Conservation (phyloP, 2,888 invertebrate species). For the Dicyrtomina minuta region DNA sequence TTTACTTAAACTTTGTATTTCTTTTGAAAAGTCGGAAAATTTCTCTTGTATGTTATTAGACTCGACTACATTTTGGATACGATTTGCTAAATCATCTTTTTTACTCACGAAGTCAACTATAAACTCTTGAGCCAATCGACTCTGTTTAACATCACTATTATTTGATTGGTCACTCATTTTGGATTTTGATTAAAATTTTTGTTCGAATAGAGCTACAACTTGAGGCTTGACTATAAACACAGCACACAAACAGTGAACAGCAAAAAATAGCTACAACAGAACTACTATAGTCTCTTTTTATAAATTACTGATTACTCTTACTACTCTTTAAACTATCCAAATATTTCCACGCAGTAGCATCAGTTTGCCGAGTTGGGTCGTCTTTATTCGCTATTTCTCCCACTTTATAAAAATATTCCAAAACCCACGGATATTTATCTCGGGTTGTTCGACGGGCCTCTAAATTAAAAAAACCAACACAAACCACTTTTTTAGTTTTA, state of each 20-base stretch:
- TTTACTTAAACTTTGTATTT: slow-evolving; percentile 74
- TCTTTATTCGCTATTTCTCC: slow-evolving; percentile 40
- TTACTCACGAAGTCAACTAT: slow-evolving; percentile 41
- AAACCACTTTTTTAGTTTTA: too few relatives aligned
- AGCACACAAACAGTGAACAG: too few relatives aligned
- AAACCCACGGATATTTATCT: slow-evolving; percentile 42
- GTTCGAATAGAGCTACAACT: too few relatives aligned
- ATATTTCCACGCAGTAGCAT: slow-evolving; percentile 40
- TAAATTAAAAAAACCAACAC: too few relatives aligned
- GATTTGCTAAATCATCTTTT: slow-evolving; percentile 63
- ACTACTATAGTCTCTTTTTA: too few relatives aligned
- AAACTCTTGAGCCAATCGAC: slow-evolving; percentile 46
- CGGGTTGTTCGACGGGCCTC: slow-evolving; percentile 36
- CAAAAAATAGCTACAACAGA: too few relatives aligned
- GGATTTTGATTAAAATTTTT: too few relatives aligned
- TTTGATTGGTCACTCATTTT: slow-evolving; percentile 37
- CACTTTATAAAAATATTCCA: slow-evolving; percentile 47
- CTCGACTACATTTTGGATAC: slow-evolving; percentile 46
- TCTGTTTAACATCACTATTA: slow-evolving; percentile 29
- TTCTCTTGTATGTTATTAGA: slow-evolving; percentile 57
- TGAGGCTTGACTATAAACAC: too few relatives aligned
- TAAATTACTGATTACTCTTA: too few relatives aligned
- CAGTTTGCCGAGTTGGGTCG: slow-evolving; percentile 35
- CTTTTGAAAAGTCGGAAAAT: slow-evolving; percentile 67
- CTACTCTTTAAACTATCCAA: slow-evolving; percentile 7